Base-by-base conservation (phyloP, 53 echinoderm and acorn worm species). In the Glandiceps talaboti region DNA sequence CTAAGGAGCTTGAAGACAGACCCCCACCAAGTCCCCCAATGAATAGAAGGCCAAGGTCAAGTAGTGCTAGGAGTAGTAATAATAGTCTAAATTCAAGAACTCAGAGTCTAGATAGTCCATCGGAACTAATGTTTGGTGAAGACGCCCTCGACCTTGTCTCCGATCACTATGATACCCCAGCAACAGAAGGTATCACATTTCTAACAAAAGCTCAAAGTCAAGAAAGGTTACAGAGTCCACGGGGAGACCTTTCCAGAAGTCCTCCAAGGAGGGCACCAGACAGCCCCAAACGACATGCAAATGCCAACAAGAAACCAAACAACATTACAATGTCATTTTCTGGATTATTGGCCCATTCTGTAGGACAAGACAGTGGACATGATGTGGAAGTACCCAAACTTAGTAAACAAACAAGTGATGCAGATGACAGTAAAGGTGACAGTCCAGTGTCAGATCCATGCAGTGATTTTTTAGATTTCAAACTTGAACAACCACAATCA, bases 161-260 rank as follows among this genome's bases (percentile, higher is more conserved):
- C 20, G 92, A 83, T 77, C 90, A 95, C 89, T 95, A 88, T 82
- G 88, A 86, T 64, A 78, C 87, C 76, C 96, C 96, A 28, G 92
- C 92, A 12, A 87, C 90, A 73, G 96, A 95, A 76, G 20, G 64
- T 45, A 20, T 45, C 6, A 45, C 64, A 45, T 45, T 45, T 45
- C 64, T 45, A 12, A 20, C 6, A 45, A 45, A 45, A 45, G 6
- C 64, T 12, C 6, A 45, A 6, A 45, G 64, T 45, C 64, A 45
- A 45, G 64, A 45, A 45, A 45, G 64, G 64, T 45, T 45, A 20
- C 64, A 45, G 64, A 45, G 64, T 45, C 64, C 64, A 12, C 64
- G 64, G 64, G 64, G 64, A 12, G 64, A 45, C 6, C 64, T 12
- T 6, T 6, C 64, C 6, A 45, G 20, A 20, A 20, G 6, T 45